Percentiles rank a stretch among this genome's conserved stretches.
phyloP scores from a whole-genome alignment of 2,888 invertebrate species.

The Cacoxenus indagator region DNA sequence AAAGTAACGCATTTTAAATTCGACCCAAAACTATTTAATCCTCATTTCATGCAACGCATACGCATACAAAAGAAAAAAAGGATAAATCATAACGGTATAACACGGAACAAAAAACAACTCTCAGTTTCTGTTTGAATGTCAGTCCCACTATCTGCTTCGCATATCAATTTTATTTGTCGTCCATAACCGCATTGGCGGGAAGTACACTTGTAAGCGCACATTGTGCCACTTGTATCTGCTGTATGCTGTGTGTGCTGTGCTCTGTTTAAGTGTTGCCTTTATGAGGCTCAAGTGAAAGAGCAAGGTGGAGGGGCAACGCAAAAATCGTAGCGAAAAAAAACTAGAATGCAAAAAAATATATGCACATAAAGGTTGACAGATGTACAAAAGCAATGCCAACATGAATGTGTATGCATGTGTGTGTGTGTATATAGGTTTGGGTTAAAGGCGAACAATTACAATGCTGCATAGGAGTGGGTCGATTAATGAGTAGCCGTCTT shows the following conservation, averaged over 20 bases:
- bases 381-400: constrained; percentile 15
- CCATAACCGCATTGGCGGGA: constrained; percentile 13
- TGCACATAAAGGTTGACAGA: constrained; percentile 18
- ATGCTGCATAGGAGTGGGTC: no score
- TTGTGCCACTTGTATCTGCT: neutral
- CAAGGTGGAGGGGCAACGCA: neutral
- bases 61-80: neutral
- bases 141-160: neutral
- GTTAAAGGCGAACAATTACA: no score
- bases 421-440: neutral
- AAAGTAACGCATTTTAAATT: no score
- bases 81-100: neutral
- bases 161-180: constrained; percentile 2
- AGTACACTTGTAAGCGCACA: constrained; percentile 10
- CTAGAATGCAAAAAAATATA: neutral
- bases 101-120: neutral
- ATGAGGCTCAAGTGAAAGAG: no score
- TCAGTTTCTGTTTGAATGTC: constrained; percentile 11
- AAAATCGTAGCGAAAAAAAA: neutral
- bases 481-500: no score
- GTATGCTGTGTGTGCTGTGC: neutral
- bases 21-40: no score
- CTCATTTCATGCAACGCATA: neutral
- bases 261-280: neutral
- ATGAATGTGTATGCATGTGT: neutral